Conservation (phyloP, 2,888 invertebrate genomes). For the Byasa hedistus region DNA sequence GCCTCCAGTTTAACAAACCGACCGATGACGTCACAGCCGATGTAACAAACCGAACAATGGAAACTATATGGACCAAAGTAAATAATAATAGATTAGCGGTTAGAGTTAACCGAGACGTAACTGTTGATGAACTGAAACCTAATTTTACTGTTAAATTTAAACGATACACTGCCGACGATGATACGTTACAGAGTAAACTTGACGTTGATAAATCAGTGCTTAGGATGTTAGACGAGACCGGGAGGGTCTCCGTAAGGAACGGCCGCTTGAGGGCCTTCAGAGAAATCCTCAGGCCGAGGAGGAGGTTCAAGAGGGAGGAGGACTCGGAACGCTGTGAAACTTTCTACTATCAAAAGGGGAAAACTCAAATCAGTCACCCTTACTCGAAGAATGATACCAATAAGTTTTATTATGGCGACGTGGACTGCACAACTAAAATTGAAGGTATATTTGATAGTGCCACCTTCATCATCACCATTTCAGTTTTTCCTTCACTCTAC, state of each 20-base stretch:
- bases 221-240: constrained; percentile 24
- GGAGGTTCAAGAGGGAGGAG: constrained; percentile 48
- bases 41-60: constrained; percentile 38
- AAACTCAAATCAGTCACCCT: constrained; percentile 52
- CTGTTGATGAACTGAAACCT: constrained; percentile 28
- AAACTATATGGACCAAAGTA: constrained; percentile 44
- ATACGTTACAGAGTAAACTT: constrained; percentile 40
- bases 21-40: constrained; percentile 43
- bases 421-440: constrained; percentile 59
- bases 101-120: constrained; percentile 33
- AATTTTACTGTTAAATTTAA: constrained; percentile 33
- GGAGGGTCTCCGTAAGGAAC: constrained; percentile 32
- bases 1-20: constrained; percentile 35
- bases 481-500: too few relatives aligned
- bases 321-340: constrained; percentile 49
- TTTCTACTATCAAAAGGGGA: constrained; percentile 43
- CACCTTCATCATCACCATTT: too few relatives aligned
- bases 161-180: constrained; percentile 42
- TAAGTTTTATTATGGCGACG: constrained; percentile 53
- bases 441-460: constrained; percentile 48
- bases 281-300: constrained; percentile 36
- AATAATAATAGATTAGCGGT: constrained; percentile 36
- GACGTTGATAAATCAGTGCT: constrained; percentile 38
- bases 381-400: constrained; percentile 45
- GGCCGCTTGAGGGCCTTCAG: constrained; percentile 37